These are phyloP conservation scores for Laspeyria flexula DNA, from an alignment of 2,888 invertebrate species.

Conservation along the genomic window DNA sequence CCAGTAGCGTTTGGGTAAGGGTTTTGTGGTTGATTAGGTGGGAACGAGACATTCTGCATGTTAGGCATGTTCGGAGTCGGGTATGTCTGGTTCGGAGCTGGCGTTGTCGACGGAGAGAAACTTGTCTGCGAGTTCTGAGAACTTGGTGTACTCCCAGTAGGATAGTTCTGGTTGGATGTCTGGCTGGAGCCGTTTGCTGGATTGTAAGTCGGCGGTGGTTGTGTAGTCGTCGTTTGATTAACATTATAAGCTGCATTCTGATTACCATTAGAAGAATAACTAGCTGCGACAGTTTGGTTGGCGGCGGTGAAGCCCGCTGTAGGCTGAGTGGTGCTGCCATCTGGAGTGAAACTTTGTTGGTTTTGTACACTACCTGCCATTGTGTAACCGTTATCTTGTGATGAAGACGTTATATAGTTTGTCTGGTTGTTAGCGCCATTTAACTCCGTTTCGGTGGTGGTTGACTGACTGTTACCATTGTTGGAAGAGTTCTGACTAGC, in stretches of 20 bases:
- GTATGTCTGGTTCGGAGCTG: slow-evolving; percentile 71
- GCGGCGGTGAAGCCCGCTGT: slow-evolving; percentile 59
- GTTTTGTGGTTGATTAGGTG: slow-evolving; percentile 67
- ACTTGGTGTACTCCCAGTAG: slow-evolving; percentile 54
- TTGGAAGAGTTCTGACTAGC: slow-evolving; percentile 59
- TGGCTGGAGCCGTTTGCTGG: slow-evolving; percentile 66
- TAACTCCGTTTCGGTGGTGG: slow-evolving; percentile 62
- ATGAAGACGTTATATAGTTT: slow-evolving; percentile 77
- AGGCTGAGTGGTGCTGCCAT: slow-evolving; percentile 61
- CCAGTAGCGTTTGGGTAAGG: slow-evolving; percentile 81
- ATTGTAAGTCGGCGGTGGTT: slow-evolving; percentile 64
- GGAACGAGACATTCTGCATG: slow-evolving; percentile 69
- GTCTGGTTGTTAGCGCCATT: slow-evolving; percentile 68
- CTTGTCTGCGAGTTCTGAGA: slow-evolving; percentile 67
- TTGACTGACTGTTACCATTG: slow-evolving; percentile 66
- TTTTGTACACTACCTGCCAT: slow-evolving; percentile 60
- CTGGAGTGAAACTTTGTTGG: slow-evolving; percentile 64
- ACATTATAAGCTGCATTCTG: slow-evolving; percentile 58
- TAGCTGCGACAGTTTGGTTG: slow-evolving; percentile 61
- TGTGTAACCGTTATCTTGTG: slow-evolving; percentile 70
- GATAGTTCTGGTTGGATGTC: slow-evolving; percentile 59
- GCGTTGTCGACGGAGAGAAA: slow-evolving; percentile 76
- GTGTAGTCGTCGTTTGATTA: slow-evolving; percentile 61
- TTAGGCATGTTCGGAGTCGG: slow-evolving; percentile 60
- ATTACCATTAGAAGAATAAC: slow-evolving; percentile 62